Percentiles rank a stretch among this genome's conserved stretches.
Evolutionary conservation across 2,113 vertebrate species (phyloP).

Genomic region (Dinomys branickii): DNA sequence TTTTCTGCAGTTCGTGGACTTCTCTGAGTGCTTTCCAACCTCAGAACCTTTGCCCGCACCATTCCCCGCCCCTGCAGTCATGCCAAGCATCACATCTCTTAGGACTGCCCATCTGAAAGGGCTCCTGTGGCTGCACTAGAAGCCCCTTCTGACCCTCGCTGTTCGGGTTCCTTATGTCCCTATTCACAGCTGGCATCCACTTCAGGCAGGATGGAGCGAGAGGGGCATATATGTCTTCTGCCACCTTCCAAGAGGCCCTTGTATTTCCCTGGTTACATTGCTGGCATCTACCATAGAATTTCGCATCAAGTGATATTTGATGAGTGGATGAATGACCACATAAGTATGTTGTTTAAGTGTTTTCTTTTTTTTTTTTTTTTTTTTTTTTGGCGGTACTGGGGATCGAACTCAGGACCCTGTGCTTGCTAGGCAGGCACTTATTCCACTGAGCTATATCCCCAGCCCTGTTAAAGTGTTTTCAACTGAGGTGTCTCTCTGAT

Average conservation of each 20-base stretch:
- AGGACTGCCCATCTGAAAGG: neutral
- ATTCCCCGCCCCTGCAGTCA: neutral
- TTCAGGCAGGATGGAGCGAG: neutral
- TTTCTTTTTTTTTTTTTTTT: no score
- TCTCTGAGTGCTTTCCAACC: neutral
- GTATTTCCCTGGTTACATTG: neutral
- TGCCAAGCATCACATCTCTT: neutral
- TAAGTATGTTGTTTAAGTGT: neutral
- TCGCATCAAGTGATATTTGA: neutral
- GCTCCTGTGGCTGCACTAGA: neutral
- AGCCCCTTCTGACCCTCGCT: neutral
- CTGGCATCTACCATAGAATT: neutral
- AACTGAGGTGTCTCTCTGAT: neutral
- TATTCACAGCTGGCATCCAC: neutral
- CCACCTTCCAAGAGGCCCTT: neutral
- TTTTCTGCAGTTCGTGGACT: neutral
- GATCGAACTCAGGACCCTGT: no score
- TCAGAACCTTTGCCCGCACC: neutral
- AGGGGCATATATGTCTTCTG: neutral
- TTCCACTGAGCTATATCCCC: no score
- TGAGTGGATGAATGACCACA: neutral
- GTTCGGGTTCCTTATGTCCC: neutral
- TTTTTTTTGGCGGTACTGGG: no score
- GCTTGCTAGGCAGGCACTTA: no score
- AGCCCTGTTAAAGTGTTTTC: constrained; percentile 28